phyloP scores from a whole-genome alignment of 2,113 vertebrate species.

The Ictidomys tridecemlineatus region DNA sequence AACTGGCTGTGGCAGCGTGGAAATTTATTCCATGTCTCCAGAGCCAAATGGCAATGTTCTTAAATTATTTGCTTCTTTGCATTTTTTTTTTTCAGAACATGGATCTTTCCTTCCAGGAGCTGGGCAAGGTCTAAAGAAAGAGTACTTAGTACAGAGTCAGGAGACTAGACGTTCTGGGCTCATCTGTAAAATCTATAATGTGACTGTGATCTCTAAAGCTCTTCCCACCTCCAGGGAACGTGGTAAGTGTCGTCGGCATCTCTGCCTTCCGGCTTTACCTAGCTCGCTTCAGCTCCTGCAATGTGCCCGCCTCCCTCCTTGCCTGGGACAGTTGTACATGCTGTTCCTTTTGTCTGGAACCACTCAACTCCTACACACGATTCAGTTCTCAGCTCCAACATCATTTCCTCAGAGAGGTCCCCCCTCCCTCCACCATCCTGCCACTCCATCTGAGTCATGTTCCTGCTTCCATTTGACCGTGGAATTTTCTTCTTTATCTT shows the following conservation, averaged over 20 bases:
- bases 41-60: constrained; percentile 78
- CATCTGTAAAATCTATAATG: constrained; percentile 32
- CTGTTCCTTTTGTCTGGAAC: constrained; percentile 71
- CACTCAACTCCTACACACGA: constrained; percentile 48
- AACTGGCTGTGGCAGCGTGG: constrained; percentile 71
- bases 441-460: neutral
- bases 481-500: neutral
- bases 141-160: constrained; percentile 32
- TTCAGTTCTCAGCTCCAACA: neutral
- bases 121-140: constrained; percentile 72
- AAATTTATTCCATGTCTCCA: constrained; percentile 71
- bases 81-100: constrained; percentile 77
- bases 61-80: constrained; percentile 77
- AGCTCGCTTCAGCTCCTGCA: constrained; percentile 41
- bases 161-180: constrained; percentile 45
- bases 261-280: constrained; percentile 61
- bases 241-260: neutral
- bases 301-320: constrained; percentile 46
- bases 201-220: constrained; percentile 20
- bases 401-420: constrained; percentile 35
- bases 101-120: constrained; percentile 69
- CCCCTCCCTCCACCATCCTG: neutral
- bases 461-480: constrained; percentile 27
- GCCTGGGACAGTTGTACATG: constrained; percentile 52
- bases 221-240: constrained; percentile 43